Evolutionary conservation across 2,888 invertebrate species (phyloP).

Genomic region (Drosophila neotestacea): DNA sequence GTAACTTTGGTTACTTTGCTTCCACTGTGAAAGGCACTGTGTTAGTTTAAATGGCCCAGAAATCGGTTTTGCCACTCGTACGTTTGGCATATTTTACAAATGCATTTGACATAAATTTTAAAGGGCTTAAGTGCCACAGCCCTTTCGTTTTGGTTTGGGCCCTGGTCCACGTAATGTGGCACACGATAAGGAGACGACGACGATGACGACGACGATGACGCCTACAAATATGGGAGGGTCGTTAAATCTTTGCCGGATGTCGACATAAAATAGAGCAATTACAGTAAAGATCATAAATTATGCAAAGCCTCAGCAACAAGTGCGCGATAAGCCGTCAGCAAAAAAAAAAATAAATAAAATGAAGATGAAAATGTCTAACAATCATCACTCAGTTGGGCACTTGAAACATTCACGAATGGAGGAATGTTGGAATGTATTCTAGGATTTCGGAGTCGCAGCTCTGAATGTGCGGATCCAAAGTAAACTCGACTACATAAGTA

Average conservation of each 20-base stretch:
- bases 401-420: constrained; percentile 53
- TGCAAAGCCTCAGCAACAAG: constrained; percentile 72
- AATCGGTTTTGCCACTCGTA: constrained; percentile 77
- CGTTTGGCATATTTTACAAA: constrained; percentile 80
- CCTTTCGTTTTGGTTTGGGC: constrained; percentile 9
- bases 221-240: constrained; percentile 28
- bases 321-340: constrained; percentile 57
- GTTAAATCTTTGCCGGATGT: constrained; percentile 62
- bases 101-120: constrained; percentile 81
- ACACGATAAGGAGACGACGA: constrained; percentile 58
- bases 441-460: constrained; percentile 27
- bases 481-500: constrained; percentile 47
- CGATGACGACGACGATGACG: constrained; percentile 29
- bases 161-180: constrained; percentile 48
- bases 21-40: constrained; percentile 56
- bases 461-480: constrained; percentile 24
- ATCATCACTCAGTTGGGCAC: constrained; percentile 68
- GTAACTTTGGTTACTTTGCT: not conserved
- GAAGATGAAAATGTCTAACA: constrained; percentile 51
- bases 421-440: constrained; percentile 40
- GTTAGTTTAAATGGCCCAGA: constrained; percentile 69
- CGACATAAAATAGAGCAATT: constrained; percentile 75
- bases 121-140: constrained; percentile 66
- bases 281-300: constrained; percentile 74
- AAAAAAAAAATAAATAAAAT: constrained; percentile 15